A percentile compares a stretch with the other conserved stretches of the same genome.
phyloP scores from a whole-genome alignment of 1,140 invertebrate species.

The Gonioctena quinquepunctata region DNA sequence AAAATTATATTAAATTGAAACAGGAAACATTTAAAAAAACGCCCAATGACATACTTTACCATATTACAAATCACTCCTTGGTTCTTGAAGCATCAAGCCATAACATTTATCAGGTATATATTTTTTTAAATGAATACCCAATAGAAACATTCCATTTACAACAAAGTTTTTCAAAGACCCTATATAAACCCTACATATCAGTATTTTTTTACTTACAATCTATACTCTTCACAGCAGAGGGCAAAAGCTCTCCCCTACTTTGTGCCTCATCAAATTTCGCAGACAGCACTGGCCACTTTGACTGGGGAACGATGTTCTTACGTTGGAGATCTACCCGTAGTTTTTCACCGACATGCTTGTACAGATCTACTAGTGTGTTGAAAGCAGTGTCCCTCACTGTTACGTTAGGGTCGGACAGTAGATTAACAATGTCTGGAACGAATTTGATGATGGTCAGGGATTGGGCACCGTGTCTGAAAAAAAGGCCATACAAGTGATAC shows the following conservation, averaged over 20 bases:
- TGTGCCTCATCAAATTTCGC: slow-evolving; percentile 87
- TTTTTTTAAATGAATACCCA: too few species aligned
- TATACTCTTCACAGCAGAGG: slow-evolving; percentile 64
- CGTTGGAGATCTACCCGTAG: slow-evolving; percentile 80
- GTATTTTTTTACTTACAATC: slow-evolving; percentile 38
- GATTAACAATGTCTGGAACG: slow-evolving; percentile 79
- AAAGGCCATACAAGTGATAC: slow-evolving; percentile 14
- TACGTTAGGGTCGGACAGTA: slow-evolving; percentile 87
- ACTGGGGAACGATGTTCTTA: slow-evolving; percentile 77
- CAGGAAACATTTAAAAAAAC: too few species aligned
- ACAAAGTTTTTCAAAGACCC: too few species aligned
- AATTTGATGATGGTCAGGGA: slow-evolving; percentile 80
- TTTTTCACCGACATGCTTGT: slow-evolving; percentile 91
- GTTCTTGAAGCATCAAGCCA: too few species aligned
- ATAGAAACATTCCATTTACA: too few species aligned
- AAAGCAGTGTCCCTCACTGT: slow-evolving; percentile 86
- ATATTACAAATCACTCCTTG: too few species aligned
- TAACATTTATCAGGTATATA: too few species aligned
- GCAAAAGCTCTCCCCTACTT: slow-evolving; percentile 76
- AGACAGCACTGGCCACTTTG: slow-evolving; percentile 78
- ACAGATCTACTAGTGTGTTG: slow-evolving; percentile 85
- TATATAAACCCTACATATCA: too few species aligned
- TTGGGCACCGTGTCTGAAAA: slow-evolving; percentile 78
- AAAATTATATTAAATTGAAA: too few species aligned
- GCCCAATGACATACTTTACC: too few species aligned